phyloP scores from a whole-genome alignment of 2,113 vertebrate genomes.

The Pogona vitticeps region DNA sequence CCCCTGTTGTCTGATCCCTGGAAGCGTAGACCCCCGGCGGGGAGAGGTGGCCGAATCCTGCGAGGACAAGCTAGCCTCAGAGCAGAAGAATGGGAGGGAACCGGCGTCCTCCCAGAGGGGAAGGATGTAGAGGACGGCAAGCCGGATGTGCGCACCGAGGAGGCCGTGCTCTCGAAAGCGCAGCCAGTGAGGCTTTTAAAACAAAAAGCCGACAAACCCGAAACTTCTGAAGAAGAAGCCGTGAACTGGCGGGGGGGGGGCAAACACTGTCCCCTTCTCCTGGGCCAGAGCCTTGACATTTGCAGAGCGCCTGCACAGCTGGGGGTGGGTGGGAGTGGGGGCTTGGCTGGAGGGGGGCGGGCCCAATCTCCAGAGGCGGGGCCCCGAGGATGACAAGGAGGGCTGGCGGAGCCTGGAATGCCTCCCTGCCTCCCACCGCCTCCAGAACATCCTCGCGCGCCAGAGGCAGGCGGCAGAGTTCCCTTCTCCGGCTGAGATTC shows the following conservation, averaged over 20 bases:
- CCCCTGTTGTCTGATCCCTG: too few species aligned
- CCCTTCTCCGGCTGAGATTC: not conserved
- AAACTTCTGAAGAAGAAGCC: not conserved
- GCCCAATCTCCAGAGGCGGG: not conserved
- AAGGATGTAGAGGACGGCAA: too few species aligned
- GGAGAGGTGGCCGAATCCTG: too few species aligned
- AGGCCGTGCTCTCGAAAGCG: too few species aligned
- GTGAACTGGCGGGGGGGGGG: too few species aligned
- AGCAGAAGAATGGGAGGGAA: too few species aligned
- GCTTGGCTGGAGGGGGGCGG: not conserved
- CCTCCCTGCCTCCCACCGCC: not conserved
- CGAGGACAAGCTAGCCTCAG: too few species aligned
- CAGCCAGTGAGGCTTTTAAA: not conserved
- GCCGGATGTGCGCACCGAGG: too few species aligned
- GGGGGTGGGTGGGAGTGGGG: not conserved
- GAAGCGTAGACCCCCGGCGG: too few species aligned
- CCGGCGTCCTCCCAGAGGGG: too few species aligned
- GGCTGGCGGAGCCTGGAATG: not conserved
- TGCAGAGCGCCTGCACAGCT: not conserved
- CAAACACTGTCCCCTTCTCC: too few species aligned
- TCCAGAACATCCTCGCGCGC: too few species aligned
- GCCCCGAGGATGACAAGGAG: not conserved
- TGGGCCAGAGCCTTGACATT: not conserved
- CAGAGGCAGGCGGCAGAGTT: not conserved
- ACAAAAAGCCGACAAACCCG: not conserved